These are phyloP conservation scores for Euplexia lucipara DNA, from an alignment of 2,888 invertebrate species.

Conservation along the genomic window DNA sequence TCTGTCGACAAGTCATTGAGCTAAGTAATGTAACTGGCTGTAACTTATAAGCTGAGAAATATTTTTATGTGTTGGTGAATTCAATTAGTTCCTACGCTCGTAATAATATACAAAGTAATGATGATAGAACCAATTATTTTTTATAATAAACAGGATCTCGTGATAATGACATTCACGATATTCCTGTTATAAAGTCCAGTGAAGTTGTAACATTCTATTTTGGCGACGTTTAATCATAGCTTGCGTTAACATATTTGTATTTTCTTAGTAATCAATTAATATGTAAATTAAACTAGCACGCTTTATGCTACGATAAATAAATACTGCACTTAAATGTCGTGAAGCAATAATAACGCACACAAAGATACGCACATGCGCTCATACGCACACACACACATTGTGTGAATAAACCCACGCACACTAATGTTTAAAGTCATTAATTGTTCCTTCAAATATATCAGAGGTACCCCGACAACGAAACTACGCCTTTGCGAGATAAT, in stretches of 20 bases:
- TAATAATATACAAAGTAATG: slow-evolving; percentile 29
- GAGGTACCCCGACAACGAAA: slow-evolving; percentile 60
- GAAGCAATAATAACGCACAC: slow-evolving; percentile 66
- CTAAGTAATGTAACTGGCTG: slow-evolving; percentile 1
- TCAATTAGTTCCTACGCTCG: slow-evolving; percentile 17
- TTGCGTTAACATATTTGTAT: slow-evolving; percentile 66
- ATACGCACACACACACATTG: slow-evolving; percentile 37
- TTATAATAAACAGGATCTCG: slow-evolving; percentile 14
- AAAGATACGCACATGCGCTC: slow-evolving; percentile 51
- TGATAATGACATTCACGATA: slow-evolving; percentile 17
- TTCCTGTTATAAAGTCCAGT: slow-evolving; percentile 12
- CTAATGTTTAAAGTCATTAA: slow-evolving; percentile 72
- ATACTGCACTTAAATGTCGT: slow-evolving; percentile 73
- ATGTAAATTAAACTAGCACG: slow-evolving; percentile 77
- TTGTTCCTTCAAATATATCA: slow-evolving; percentile 77
- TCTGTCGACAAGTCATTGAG: slow-evolving; percentile 28
- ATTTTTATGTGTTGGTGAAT: slow-evolving; percentile 21
- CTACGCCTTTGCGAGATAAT: slow-evolving; percentile 75
- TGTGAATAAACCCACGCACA: slow-evolving; percentile 63
- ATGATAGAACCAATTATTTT: slow-evolving; percentile 11
- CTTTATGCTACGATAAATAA: slow-evolving; percentile 64
- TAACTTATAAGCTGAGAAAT: slow-evolving; percentile 5
- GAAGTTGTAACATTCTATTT: slow-evolving; percentile 32
- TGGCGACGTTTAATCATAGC: slow-evolving; percentile 55
- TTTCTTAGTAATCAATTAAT: slow-evolving; percentile 76